Evolutionary conservation across 2,888 invertebrate genomes (phyloP), one percentile per base, ranked within the genome.

Genomic region (Cordilura impudica): DNA sequence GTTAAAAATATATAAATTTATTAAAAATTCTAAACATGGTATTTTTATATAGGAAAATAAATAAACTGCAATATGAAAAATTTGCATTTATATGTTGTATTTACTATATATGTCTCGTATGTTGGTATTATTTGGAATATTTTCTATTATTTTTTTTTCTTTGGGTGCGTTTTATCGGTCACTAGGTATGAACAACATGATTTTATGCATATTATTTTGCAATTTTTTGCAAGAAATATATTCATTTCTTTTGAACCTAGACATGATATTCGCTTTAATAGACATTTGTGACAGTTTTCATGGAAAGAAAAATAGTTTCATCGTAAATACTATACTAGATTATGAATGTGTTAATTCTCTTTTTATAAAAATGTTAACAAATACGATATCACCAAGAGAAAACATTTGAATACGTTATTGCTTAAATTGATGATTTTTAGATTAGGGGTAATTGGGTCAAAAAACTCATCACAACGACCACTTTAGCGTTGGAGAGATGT

Each of bases 111-210:
- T 65, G 69, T 65, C 58, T 54, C 49, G 39, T 58, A 63, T 63
- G 29, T 53, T 53, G 23, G 56, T 49, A 63, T 69, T 73, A 65
- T 29, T 53, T 54, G 23, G 21, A 63, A 70, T 74, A 69, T 69
- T 67, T 71, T 78, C 61, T 71, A 66, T 66, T 70, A 26, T 53
- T 45, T 56, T 56, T 54, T 35, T 67, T 31, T 43, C 51, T 47
- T 73, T 81, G 80, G 82, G 83, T 81, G 81, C 75, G 82, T 81
- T 83, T 83, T 82, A 76, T 87, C 84, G 87, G 86, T 87, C 84
- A 87, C 82, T 86, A 81, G 84, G 84, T 81, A 78, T 73, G 54
- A 47, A 18, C 39, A 53, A 61, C 75, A 63, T 63, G 67, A 61
- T 51, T 74, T 66, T 63, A 51, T 63, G 63, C 49, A 63, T 63